Evolutionary conservation across 2,797 vertebrate genomes (phyloP).

Genomic region (Leptodon cayanensis): DNA sequence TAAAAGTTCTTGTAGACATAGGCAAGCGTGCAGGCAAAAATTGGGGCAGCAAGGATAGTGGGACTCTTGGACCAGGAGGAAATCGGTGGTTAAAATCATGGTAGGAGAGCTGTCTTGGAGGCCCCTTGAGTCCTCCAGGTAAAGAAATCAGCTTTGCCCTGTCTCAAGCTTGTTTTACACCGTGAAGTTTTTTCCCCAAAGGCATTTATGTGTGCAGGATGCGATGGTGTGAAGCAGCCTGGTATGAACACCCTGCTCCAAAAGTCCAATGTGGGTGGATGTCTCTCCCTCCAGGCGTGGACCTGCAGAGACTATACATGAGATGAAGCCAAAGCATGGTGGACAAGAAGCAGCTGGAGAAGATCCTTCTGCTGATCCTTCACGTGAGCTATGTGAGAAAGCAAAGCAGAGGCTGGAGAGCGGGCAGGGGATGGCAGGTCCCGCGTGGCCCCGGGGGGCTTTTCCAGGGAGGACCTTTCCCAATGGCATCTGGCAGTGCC

Average conservation of each 20-base stretch:
- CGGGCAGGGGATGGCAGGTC: neutral
- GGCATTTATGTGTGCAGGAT: neutral
- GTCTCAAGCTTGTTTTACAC: neutral
- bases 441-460: accelerated
- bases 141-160: neutral
- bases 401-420: conserved; percentile 37
- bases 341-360: conserved; percentile 49
- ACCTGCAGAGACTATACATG: conserved; percentile 39
- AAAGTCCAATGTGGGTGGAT: accelerated
- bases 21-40: neutral
- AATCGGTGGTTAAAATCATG: neutral
- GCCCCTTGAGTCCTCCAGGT: neutral
- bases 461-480: neutral
- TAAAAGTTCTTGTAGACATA: neutral
- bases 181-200: neutral
- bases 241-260: neutral
- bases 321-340: conserved; percentile 18
- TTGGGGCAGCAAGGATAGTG: neutral
- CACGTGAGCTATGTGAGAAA: neutral
- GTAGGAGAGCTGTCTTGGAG: neutral
- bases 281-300: neutral
- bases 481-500: accelerated
- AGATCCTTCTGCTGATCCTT: conserved; percentile 15
- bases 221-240: neutral
- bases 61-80: neutral